These are phyloP conservation scores for Drosophila gaucha DNA, from an alignment of 2,888 invertebrate species.

Conservation along the genomic window DNA sequence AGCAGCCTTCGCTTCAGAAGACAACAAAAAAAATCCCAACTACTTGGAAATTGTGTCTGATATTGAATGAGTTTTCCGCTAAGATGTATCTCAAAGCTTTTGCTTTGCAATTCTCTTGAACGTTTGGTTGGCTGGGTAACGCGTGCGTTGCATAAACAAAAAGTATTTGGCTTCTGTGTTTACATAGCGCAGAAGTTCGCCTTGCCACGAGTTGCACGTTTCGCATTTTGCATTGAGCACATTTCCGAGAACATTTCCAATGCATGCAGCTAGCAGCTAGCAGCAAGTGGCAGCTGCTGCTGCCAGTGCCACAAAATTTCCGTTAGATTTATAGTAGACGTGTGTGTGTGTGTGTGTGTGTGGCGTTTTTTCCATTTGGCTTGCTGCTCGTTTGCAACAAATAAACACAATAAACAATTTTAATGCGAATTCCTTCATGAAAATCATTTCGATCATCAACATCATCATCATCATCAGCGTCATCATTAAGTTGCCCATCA, in stretches of 20 bases:
- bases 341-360: neutral
- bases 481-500: constrained; percentile 12
- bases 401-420: constrained; percentile 80
- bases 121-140: constrained; percentile 14
- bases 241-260: constrained; percentile 59
- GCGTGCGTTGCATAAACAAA: constrained; percentile 6
- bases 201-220: constrained; percentile 42
- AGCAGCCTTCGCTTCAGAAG: neutral
- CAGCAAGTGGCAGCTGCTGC: constrained; percentile 35
- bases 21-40: constrained; percentile 1
- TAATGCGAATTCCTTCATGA: constrained; percentile 78
- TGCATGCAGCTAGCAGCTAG: constrained; percentile 47
- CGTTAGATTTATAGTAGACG: constrained; percentile 44
- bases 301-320: constrained; percentile 42
- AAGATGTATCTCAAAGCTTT: neutral
- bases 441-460: constrained; percentile 50
- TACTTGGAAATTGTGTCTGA: constrained; percentile 16
- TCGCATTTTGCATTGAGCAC: constrained; percentile 29
- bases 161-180: constrained; percentile 28
- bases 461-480: constrained; percentile 3
- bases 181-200: constrained; percentile 14
- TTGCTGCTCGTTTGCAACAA: constrained; percentile 73
- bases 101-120: constrained; percentile 27
- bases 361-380: constrained; percentile 56
- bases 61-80: constrained; percentile 27